Evolutionary conservation across 2,797 vertebrate genomes (phyloP).

Genomic region (Chelmon rostratus): DNA sequence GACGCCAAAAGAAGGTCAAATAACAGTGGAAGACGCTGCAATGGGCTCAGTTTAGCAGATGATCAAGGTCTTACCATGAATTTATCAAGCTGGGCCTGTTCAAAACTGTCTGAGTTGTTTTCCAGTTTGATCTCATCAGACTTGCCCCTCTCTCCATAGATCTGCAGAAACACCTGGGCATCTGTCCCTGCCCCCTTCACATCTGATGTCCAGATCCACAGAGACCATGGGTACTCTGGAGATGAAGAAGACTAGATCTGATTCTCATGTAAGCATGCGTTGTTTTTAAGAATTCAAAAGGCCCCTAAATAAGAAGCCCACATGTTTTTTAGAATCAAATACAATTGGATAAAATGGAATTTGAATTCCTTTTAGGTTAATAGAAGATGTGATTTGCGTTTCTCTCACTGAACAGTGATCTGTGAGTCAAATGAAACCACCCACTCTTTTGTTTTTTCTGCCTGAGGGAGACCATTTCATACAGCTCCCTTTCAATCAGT

Average conservation of each 20-base stretch:
- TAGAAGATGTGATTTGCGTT: background rate
- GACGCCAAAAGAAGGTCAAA: slow-evolving; percentile 14
- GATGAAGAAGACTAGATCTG: background rate
- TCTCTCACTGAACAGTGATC: background rate
- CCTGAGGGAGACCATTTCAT: slow-evolving; percentile 96
- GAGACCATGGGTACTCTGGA: slow-evolving; percentile 93
- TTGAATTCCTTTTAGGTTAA: background rate
- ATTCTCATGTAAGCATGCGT: background rate
- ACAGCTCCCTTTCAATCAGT: slow-evolving; percentile 95
- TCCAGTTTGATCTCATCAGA: slow-evolving; percentile 95
- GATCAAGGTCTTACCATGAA: slow-evolving; percentile 88
- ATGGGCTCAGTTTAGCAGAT: background rate
- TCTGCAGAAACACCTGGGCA: slow-evolving; percentile 94
- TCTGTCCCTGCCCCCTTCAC: slow-evolving; percentile 96
- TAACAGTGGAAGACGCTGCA: background rate
- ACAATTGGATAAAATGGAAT: background rate
- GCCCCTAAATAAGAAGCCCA: background rate
- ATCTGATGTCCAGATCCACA: slow-evolving; percentile 98
- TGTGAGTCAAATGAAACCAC: slow-evolving; percentile 47
- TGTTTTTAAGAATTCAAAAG: background rate
- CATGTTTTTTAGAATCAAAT: background rate
- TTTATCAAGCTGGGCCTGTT: slow-evolving; percentile 92
- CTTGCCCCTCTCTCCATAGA: slow-evolving; percentile 94
- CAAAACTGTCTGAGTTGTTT: slow-evolving; percentile 96
- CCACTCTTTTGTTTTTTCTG: slow-evolving; percentile 94